Conservation (phyloP, 2,888 invertebrate genomes). For the Craniophora ligustri region DNA sequence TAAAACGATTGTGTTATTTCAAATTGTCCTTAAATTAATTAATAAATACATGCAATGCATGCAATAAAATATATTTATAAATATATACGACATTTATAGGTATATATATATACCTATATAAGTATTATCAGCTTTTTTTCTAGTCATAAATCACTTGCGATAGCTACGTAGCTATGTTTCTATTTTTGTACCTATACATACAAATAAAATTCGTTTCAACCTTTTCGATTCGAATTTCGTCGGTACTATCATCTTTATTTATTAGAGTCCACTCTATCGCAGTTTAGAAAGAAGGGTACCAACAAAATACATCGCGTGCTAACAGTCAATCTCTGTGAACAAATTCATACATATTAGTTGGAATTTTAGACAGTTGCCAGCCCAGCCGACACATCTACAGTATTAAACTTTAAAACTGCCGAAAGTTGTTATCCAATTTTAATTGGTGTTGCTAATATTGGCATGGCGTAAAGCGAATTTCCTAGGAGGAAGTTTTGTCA, state of each 20-base stretch:
- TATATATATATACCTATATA: too few species aligned
- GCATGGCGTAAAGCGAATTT: constrained; percentile 36
- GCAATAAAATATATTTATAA: too few species aligned
- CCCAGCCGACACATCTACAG: constrained; percentile 15
- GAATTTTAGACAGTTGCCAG: constrained; percentile 1
- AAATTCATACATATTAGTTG: constrained; percentile 16
- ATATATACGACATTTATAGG: too few species aligned
- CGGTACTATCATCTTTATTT: constrained; percentile 32
- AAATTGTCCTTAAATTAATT: too few species aligned
- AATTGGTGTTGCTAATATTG: constrained; percentile 49
- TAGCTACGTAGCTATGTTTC: too few species aligned
- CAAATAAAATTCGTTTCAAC: constrained; percentile 6
- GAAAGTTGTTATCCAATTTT: constrained; percentile 47
- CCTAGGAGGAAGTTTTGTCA: constrained; percentile 54
- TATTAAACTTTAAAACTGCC: constrained; percentile 36
- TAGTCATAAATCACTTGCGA: too few species aligned
- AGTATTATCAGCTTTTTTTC: too few species aligned
- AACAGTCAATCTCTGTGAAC: constrained; percentile 13
- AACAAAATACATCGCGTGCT: constrained; percentile 27
- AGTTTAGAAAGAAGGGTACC: constrained; percentile 14
- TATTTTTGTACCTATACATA: constrained; percentile 5
- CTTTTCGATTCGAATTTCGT: constrained; percentile 4
- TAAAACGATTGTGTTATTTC: too few species aligned
- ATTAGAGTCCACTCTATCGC: constrained; percentile 9
- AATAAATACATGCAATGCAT: too few species aligned